These are phyloP conservation scores for Todiramphus saurophagus DNA, from an alignment of 2,113 vertebrate species.

Conservation along the genomic window DNA sequence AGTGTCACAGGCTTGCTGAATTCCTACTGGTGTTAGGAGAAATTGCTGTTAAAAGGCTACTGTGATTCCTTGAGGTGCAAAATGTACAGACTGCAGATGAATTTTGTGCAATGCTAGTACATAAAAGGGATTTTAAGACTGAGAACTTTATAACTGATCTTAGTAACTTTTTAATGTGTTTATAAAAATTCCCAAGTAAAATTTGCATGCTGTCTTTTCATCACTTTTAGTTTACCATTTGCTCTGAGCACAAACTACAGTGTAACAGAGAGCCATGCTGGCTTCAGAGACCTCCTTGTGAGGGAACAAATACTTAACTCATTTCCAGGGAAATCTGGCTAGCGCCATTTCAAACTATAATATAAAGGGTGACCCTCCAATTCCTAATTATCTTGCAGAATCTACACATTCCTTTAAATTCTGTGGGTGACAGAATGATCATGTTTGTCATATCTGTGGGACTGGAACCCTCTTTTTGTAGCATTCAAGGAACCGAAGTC, in stretches of 20 bases:
- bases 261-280: not conserved
- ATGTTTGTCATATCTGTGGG: not conserved
- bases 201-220: not conserved
- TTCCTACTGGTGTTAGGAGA: not conserved
- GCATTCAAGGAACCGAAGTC: not conserved
- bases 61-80: not conserved
- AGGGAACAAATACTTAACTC: not conserved
- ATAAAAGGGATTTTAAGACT: constrained; percentile 37
- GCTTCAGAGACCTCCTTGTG: not conserved
- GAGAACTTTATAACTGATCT: not conserved
- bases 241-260: not conserved
- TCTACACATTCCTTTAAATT: not conserved
- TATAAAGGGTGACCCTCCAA: not conserved
- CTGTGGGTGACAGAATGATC: not conserved
- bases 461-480: not conserved
- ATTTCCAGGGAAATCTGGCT: not conserved
- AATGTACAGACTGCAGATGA: not conserved
- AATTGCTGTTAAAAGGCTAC: not conserved
- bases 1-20: not conserved
- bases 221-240: not conserved
- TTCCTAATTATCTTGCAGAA: not conserved
- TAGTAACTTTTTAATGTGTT: not conserved
- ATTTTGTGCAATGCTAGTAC: constrained; percentile 15
- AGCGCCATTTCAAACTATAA: not conserved
- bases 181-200: not conserved